phyloP scores from a whole-genome alignment of 2,888 invertebrate species.

The Dryadula phaetusa region DNA sequence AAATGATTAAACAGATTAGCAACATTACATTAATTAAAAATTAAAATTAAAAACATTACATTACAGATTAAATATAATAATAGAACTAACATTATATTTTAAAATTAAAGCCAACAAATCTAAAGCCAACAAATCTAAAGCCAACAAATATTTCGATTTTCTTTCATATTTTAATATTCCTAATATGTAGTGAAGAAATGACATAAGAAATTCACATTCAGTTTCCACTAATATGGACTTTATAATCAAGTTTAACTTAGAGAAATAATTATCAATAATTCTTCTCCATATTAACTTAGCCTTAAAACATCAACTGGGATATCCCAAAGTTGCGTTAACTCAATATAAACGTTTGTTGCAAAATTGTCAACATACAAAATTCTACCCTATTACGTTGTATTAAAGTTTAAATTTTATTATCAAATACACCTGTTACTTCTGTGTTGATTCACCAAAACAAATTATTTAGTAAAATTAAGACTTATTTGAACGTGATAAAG shows the following conservation, averaged over 20 bases:
- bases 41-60: too few relatives aligned
- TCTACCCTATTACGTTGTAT: slow-evolving; percentile 43
- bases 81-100: too few relatives aligned
- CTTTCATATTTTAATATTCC: too few relatives aligned
- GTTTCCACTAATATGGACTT: too few relatives aligned
- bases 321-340: slow-evolving; percentile 78
- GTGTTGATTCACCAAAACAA: slow-evolving; percentile 6
- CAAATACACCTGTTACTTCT: slow-evolving; percentile 34
- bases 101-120: too few relatives aligned
- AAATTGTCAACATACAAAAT: slow-evolving; percentile 46
- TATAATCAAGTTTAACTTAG: background rate
- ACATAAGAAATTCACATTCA: too few relatives aligned
- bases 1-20: too few relatives aligned
- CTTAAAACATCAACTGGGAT: slow-evolving; percentile 67
- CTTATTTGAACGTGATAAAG: slow-evolving; percentile 39
- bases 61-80: too few relatives aligned
- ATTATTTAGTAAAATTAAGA: slow-evolving; percentile 21
- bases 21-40: too few relatives aligned
- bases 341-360: slow-evolving; percentile 63
- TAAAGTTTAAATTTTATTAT: slow-evolving; percentile 50
- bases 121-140: too few relatives aligned
- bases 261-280: slow-evolving; percentile 50
- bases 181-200: too few relatives aligned
- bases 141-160: too few relatives aligned
- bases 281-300: slow-evolving; percentile 55